Evolutionary conservation across 35 echinoderm and acorn worm genomes (phyloP), one percentile per base, ranked within the genome.

Genomic region (Chiridota heheva): DNA sequence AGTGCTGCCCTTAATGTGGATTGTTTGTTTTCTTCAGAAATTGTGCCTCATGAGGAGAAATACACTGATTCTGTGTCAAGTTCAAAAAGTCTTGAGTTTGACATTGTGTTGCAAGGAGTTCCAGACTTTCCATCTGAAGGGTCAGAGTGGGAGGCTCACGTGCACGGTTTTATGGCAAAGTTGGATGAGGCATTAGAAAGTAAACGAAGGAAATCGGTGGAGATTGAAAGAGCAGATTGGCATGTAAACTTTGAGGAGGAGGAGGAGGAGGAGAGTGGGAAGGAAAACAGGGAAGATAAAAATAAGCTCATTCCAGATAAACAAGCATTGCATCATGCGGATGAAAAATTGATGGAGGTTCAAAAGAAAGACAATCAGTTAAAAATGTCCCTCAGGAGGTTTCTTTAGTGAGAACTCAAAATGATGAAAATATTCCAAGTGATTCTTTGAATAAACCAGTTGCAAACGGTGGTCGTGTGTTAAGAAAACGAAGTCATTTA

Each of bases 91-190:
- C 43, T 91, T 7, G 73, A 76, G 34, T 60, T 91, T 0, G 88
- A 82, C 36, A 85, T 91, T 41, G 82, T 84, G 5, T 75, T 91
- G 2, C 82, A 84, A 48, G 80, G 65, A 24, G 81, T 91, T 25
- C 73, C 67, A 32, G 86, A 91, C 49, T 91, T 91, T 36, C 88
- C 88, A 28, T 91, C 88, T 40, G 88, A 91, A 36, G 88, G 88
- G 5, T 91, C 88, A 28, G 88, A 91, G 58, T 91, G 88, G 88
- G 88, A 91, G 49, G 81, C 84, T 16, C 82, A 91, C 34, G 88
- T 91, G 37, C 73, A 74, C 1, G 88, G 88, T 13, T 91, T 85
- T 55, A 86, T 91, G 88, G 51, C 76, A 30, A 91, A 76, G 74
- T 59, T 91, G 51, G 88, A 91, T n/a, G 66, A 73, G 27, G 82